These are phyloP conservation scores for Larimichthys polyactis DNA, from an alignment of 2,113 vertebrate species.

Conservation along the genomic window DNA sequence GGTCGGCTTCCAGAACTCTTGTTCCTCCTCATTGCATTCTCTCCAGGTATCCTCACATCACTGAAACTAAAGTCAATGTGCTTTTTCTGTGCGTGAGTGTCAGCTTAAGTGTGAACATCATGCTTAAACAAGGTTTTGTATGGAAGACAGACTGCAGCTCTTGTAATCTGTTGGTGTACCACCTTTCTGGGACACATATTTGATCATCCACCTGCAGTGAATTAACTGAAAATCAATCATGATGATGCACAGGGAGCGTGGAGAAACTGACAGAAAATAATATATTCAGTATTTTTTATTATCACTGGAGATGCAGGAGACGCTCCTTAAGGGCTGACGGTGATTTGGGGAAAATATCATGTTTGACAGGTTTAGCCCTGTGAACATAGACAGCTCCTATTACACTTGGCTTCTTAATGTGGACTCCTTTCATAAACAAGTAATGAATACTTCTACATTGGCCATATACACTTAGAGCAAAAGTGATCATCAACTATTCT, in stretches of 20 bases:
- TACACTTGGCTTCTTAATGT: slow-evolving; percentile 32
- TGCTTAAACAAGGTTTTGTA: slow-evolving; percentile 49
- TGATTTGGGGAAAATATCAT: slow-evolving; percentile 55
- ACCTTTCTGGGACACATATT: slow-evolving; percentile 57
- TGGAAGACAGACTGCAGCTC: slow-evolving; percentile 31
- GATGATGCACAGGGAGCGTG: slow-evolving; percentile 52
- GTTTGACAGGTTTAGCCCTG: slow-evolving; percentile 64
- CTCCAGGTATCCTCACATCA: slow-evolving; percentile 18
- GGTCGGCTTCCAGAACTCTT: neutral
- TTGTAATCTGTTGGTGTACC: slow-evolving; percentile 53
- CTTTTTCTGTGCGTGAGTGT: slow-evolving; percentile 43
- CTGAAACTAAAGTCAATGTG: slow-evolving; percentile 35
- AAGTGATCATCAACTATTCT: slow-evolving; percentile 61
- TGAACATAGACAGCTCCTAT: slow-evolving; percentile 47
- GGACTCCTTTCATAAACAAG: slow-evolving; percentile 52
- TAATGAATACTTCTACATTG: slow-evolving; percentile 64
- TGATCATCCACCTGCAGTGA: slow-evolving; percentile 65
- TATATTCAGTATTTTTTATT: slow-evolving; percentile 70
- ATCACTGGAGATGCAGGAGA: slow-evolving; percentile 52
- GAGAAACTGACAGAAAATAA: slow-evolving; percentile 74
- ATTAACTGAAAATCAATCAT: slow-evolving; percentile 74
- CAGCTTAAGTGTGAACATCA: slow-evolving; percentile 58
- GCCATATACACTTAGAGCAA: slow-evolving; percentile 61
- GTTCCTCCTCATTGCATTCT: slow-evolving; percentile 20
- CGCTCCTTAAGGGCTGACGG: slow-evolving; percentile 33